Evolutionary conservation across 2,797 vertebrate genomes (phyloP).

Genomic region (Lagorchestes hirsutus): DNA sequence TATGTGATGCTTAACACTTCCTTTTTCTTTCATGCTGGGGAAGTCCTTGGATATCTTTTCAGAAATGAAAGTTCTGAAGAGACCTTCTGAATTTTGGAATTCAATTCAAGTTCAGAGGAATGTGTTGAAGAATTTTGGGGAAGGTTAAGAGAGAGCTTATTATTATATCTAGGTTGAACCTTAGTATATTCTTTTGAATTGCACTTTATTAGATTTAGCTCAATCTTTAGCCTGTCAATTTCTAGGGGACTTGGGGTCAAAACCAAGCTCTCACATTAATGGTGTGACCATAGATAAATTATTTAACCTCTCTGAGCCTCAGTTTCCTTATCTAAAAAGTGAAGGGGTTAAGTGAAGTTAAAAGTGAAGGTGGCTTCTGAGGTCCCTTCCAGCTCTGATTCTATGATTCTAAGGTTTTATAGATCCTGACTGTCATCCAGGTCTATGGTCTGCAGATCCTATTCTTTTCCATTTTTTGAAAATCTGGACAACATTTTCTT

Average conservation of each 20-base stretch:
- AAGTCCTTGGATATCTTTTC: neutral
- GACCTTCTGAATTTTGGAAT: neutral
- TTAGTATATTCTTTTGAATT: neutral
- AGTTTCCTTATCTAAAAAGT: neutral
- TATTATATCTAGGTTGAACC: neutral
- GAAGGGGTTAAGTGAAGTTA: neutral
- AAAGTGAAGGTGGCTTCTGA: neutral
- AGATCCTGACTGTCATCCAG: neutral
- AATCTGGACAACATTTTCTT: conserved; percentile 2
- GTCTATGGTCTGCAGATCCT: neutral
- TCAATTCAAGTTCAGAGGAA: neutral
- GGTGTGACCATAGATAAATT: neutral
- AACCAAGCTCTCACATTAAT: neutral
- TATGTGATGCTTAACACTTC: neutral
- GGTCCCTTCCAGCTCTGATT: neutral
- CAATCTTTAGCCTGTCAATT: neutral
- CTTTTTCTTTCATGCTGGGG: neutral
- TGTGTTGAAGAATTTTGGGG: neutral
- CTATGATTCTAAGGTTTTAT: neutral
- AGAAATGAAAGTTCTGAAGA: neutral
- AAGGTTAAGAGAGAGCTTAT: neutral
- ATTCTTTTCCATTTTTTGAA: neutral
- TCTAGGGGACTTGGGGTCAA: neutral
- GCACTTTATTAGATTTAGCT: neutral
- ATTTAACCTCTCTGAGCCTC: neutral